Evolutionary conservation across 1,140 invertebrate species (phyloP).

Genomic region (Danaus plexippus): DNA sequence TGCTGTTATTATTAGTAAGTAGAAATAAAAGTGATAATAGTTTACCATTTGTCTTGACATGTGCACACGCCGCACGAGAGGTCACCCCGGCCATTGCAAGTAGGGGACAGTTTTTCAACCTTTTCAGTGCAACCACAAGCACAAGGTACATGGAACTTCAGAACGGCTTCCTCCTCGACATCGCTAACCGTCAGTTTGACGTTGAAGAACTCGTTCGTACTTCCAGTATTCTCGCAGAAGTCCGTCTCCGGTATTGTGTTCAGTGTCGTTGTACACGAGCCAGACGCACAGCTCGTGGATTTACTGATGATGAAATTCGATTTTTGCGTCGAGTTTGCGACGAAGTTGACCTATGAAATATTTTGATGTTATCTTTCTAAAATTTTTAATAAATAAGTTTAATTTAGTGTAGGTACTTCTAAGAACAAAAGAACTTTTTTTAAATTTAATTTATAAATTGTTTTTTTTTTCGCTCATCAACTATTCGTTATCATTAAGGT

Average conservation of each 20-base stretch:
- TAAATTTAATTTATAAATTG: too few species aligned
- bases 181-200: conserved; percentile 29
- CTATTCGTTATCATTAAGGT: too few species aligned
- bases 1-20: neutral
- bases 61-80: conserved; percentile 82
- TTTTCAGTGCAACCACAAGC: conserved; percentile 65
- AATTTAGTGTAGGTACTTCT: too few species aligned
- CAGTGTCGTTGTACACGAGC: conserved; percentile 24
- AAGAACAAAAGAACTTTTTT: too few species aligned
- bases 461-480: too few species aligned
- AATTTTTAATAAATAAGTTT: neutral
- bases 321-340: conserved; percentile 40
- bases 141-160: conserved; percentile 47
- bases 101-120: conserved; percentile 51
- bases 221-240: conserved; percentile 33
- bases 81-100: conserved; percentile 71
- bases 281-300: conserved; percentile 6
- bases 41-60: conserved; percentile 77
- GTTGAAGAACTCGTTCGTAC: conserved; percentile 29
- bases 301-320: conserved; percentile 16
- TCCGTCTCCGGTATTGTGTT: conserved; percentile 17
- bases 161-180: conserved; percentile 19
- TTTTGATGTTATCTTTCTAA: too few species aligned
- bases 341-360: conserved; percentile 13
- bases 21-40: neutral